These are phyloP conservation scores for Oryzias sinensis DNA, from an alignment of 2,797 vertebrate genomes.

Conservation along the genomic window DNA sequence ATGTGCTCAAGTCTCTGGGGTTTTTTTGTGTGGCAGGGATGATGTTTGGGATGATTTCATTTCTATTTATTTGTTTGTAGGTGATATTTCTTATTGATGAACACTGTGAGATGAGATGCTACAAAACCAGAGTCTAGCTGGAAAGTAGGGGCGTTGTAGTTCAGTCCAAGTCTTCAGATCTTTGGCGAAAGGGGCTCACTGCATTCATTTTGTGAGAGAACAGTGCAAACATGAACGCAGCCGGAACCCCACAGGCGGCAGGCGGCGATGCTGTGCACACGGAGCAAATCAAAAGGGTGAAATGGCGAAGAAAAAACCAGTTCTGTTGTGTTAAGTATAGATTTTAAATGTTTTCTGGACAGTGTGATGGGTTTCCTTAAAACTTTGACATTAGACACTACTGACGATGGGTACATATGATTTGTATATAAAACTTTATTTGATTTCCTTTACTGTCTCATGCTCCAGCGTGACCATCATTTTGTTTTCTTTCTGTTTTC, in stretches of 20 bases:
- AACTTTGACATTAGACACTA: constrained; percentile 68
- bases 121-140: constrained; percentile 41
- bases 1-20: constrained; percentile 51
- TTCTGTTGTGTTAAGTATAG: constrained; percentile 13
- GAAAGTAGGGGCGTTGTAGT: constrained; percentile 30
- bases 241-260: constrained; percentile 27
- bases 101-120: constrained; percentile 70
- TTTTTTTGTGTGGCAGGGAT: constrained; percentile 66
- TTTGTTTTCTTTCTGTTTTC: too few relatives aligned
- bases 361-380: constrained; percentile 53
- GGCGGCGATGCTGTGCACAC: constrained; percentile 37
- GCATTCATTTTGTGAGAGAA: constrained; percentile 33
- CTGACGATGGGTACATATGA: constrained; percentile 73
- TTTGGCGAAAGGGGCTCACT: constrained; percentile 5
- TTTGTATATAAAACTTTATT: constrained; percentile 62
- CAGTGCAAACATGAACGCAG: constrained; percentile 35
- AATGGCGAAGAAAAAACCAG: constrained; percentile 45
- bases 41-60: constrained; percentile 49
- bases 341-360: constrained; percentile 30
- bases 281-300: constrained; percentile 53
- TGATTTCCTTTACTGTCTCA: constrained; percentile 32
- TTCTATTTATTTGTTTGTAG: constrained; percentile 69
- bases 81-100: constrained; percentile 61
- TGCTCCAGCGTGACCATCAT: constrained; percentile 43
- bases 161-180: constrained; percentile 34